A percentile compares a stretch with the other conserved stretches of the same genome.
These are phyloP conservation scores for Ormyrus thymus DNA, from an alignment of 2,888 invertebrate species.

Conservation along the genomic window DNA sequence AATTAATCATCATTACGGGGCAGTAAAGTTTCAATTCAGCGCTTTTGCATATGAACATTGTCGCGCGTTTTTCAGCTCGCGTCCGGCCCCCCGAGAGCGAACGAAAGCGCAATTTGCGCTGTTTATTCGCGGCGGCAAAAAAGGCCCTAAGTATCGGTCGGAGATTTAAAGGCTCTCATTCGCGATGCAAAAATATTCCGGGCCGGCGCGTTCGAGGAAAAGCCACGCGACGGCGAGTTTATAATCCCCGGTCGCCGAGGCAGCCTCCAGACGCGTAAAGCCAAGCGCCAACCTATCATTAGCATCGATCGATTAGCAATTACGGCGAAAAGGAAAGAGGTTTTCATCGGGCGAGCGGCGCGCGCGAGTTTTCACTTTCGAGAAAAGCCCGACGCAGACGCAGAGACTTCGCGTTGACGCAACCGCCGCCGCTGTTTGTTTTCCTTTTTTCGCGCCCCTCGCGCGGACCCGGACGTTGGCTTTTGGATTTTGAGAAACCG, in stretches of 20 bases:
- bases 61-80: no score
- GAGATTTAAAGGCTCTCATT: slow-evolving; percentile 34
- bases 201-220: slow-evolving; percentile 25
- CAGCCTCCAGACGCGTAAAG: slow-evolving; percentile 15
- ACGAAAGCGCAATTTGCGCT: no score
- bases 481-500: no score
- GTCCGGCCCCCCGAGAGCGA: no score
- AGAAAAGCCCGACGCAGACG: neutral
- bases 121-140: no score
- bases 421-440: no score
- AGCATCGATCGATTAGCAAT: slow-evolving; percentile 53
- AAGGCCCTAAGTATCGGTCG: neutral
- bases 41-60: no score
- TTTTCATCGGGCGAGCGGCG: slow-evolving; percentile 22
- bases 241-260: slow-evolving; percentile 5
- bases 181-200: slow-evolving; percentile 44
- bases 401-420: no score
- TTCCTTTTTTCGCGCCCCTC: neutral
- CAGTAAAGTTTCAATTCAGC: no score
- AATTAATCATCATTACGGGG: no score
- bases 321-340: slow-evolving; percentile 41
- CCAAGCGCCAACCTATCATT: slow-evolving; percentile 38
- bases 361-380: slow-evolving; percentile 49
- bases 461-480: neutral
- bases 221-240: neutral